phyloP scores from a whole-genome alignment of 2,888 invertebrate genomes.

The Blera fallax region DNA sequence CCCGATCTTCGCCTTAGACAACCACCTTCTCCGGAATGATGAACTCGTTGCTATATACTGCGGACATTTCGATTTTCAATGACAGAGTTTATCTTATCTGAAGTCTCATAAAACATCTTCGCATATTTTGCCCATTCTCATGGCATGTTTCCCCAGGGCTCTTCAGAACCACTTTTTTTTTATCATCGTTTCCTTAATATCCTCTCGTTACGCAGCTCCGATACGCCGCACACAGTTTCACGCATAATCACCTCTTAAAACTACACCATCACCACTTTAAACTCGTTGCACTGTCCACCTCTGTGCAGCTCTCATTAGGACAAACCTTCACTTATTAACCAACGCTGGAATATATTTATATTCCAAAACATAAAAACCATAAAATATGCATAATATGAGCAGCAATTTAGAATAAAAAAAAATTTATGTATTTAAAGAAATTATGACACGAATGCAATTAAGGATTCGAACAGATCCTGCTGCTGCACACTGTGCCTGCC shows the following conservation, averaged over 20 bases:
- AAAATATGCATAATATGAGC: constrained; percentile 6
- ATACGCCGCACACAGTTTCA: neutral
- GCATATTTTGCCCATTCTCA: neutral
- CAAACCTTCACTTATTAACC: constrained; percentile 5
- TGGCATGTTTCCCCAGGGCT: neutral
- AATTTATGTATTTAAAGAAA: neutral
- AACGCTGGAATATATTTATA: neutral
- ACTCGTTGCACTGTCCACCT: neutral
- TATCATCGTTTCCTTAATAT: neutral
- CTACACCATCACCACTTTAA: neutral
- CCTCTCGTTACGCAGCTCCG: neutral
- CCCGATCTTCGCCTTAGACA: too few relatives aligned
- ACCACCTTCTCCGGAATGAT: too few relatives aligned
- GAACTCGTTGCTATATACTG: too few relatives aligned
- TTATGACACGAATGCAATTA: constrained; percentile 29
- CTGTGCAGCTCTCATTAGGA: constrained; percentile 17
- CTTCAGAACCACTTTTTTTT: neutral
- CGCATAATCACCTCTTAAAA: constrained; percentile 11
- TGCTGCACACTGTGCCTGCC: neutral
- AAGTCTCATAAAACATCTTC: too few relatives aligned
- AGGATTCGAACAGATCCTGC: neutral
- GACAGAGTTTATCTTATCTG: too few relatives aligned
- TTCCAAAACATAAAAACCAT: neutral
- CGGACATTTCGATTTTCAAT: too few relatives aligned
- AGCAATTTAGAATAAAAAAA: neutral